Evolutionary conservation across 1,140 invertebrate species (phyloP), one percentile per base, ranked within the genome.

Genomic region (Antheraea mylitta): DNA sequence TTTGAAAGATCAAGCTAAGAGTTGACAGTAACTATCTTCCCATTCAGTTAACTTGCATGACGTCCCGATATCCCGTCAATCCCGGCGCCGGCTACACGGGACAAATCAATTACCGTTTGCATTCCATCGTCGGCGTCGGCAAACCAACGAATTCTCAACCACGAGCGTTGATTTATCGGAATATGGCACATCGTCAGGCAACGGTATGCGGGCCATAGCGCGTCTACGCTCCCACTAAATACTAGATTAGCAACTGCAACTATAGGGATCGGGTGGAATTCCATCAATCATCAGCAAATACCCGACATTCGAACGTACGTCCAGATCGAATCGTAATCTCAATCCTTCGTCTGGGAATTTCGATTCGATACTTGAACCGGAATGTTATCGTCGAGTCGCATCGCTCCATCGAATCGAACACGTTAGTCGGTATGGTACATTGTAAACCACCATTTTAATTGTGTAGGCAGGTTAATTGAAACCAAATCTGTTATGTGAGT

Each of bases 51-150:
- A 22, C 18, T 42, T 42, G 68, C 72, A 74, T 82, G 80, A 85
- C 74, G 82, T 80, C 81, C 82, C 85, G 75, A 82, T 88, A 83
- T 86, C 82, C 79, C 80, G 81, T 73, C 38, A 42, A 42, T 42
- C 38, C 11, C 75, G 72, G 80, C 79, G 80, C 83, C 83, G 84
- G 87, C 89, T 83, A 90, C 85, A 83, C 83, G 86, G 83, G 87
- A 90, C 89, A 88, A 91, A 91, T 91, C 89, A 91, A 91, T 91
- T 91, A 91, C 82, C 77, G 81, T 74, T 85, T 78, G 80, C 86
- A 91, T 90, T 89, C 86, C 86, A 81, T 72, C 77, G 79, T 76
- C 38, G 8, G 2, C 77, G 79, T 76, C 84, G 82, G 80, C 74
- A 78, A 79, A 78, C 87, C 86, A 85, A 87, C 83, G 86, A 86